Base-by-base conservation (phyloP, 2,888 invertebrate genomes). In the Escarpia spicata region DNA sequence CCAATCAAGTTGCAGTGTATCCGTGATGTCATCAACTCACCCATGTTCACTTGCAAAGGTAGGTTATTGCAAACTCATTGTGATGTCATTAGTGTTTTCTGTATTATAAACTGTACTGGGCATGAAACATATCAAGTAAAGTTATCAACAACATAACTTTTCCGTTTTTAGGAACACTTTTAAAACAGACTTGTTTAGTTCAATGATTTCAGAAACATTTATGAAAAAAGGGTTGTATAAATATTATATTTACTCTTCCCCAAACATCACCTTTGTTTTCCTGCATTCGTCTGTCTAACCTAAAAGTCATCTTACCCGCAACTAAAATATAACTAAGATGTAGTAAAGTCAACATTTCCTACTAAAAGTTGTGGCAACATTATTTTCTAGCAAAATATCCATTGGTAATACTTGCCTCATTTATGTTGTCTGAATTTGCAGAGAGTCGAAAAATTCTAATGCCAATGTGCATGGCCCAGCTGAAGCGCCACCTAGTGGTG, bases 391-490 rank as follows among this genome's bases (percentile, higher is more conserved):
- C 3, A 75, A 26, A 75, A n/a, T 75, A n/a, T 75, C 75, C 75
- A 75, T n/a, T 75, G 75, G 6, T 75, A 6, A 75, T 26, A 6
- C 19, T 26, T 26, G 75, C 4, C 75, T 26, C n/a, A 75, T 75
- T 75, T 75, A 75, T 75, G 75, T 91, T 92, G 91, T 43, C 90
- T 92, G n/a, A n/a, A 31, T 75, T 93, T 93, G 60, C 96, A 98
- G 99, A 98, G 96, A 98, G 98, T 1, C 97, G 99, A 93, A 98
- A 98, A 95, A 97, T 98, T 93, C 97, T 99, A 8, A 97, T 99
- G 43, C 97, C 98, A 0, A 98, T 98, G 2, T 98, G 98, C 58
- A 98, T 98, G 96, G 98, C 98, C 94, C 98, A 99, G 95, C 96
- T 99, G 90, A 97, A 98, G 58, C 97, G 98, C 43, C 98, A 99